These are phyloP conservation scores for Zygogramma bicolorata DNA, from an alignment of 2,888 invertebrate species.

Conservation along the genomic window DNA sequence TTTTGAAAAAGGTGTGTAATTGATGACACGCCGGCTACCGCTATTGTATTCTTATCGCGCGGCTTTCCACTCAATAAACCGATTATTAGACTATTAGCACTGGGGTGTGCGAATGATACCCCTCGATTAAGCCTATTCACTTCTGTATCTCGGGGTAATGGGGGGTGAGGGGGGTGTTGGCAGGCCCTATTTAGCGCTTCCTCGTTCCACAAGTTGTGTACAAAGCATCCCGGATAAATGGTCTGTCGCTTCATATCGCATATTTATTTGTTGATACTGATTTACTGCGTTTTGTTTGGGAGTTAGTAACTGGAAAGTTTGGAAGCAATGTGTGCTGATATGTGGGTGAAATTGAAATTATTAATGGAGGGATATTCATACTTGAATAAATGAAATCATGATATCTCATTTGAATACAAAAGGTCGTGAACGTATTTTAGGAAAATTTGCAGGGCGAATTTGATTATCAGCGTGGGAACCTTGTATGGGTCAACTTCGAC, in stretches of 20 bases:
- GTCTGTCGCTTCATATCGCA: not conserved
- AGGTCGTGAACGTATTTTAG: no score
- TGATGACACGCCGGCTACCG: constrained; percentile 49
- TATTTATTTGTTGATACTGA: not conserved
- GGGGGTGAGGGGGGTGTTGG: not conserved
- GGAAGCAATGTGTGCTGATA: no score
- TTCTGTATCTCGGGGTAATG: not conserved
- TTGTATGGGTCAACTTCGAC: no score
- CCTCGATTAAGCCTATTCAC: constrained; percentile 45
- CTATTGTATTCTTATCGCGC: constrained; percentile 61
- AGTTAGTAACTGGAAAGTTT: no score
- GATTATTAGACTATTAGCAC: constrained; percentile 62
- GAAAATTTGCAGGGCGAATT: no score
- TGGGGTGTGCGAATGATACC: constrained; percentile 55
- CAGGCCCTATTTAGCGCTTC: not conserved
- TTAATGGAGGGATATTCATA: no score
- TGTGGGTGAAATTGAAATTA: no score
- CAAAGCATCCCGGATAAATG: not conserved
- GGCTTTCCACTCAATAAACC: constrained; percentile 66
- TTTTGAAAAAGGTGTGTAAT: constrained; percentile 54
- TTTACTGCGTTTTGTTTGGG: not conserved
- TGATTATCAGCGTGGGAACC: no score
- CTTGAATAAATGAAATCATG: no score
- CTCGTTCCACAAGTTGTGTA: not conserved
- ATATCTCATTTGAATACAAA: no score